Conservation (phyloP, 1,140 invertebrate species). For the Drosophila nigrodunni region DNA sequence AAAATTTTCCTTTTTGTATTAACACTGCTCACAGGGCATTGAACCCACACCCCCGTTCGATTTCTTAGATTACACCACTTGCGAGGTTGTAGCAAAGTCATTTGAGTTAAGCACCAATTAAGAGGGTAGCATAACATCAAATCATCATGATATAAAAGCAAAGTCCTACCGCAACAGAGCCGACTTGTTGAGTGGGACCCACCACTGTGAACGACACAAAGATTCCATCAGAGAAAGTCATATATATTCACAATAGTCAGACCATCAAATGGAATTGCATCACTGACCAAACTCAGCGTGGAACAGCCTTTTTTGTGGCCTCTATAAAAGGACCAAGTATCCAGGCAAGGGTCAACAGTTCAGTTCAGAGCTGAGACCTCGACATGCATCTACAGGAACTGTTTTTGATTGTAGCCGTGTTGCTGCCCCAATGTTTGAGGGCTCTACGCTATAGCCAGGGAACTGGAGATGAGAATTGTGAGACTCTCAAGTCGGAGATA, state of each 20-base stretch:
- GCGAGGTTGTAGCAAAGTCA: conserved; percentile 49
- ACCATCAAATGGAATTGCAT: conserved; percentile 53
- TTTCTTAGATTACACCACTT: conserved; percentile 11
- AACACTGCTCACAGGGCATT: background rate
- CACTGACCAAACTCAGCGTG: background rate
- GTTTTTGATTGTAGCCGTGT: conserved; percentile 55
- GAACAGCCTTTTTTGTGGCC: background rate
- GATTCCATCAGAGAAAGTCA: conserved; percentile 63
- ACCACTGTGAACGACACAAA: conserved; percentile 68
- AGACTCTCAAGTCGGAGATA: conserved; percentile 91
- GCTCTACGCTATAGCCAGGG: conserved; percentile 79
- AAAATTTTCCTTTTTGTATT: background rate
- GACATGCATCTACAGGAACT: conserved; percentile 71
- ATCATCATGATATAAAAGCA: conserved; percentile 11
- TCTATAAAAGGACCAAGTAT: conserved; percentile 55
- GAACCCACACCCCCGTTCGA: background rate
- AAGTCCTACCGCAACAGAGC: conserved; percentile 63
- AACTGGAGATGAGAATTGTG: conserved; percentile 88
- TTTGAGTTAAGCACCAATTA: conserved; percentile 78
- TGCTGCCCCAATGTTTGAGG: conserved; percentile 60
- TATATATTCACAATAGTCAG: conserved; percentile 63
- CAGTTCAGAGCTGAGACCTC: conserved; percentile 24
- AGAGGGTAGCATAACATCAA: conserved; percentile 25
- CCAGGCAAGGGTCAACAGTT: conserved; percentile 43
- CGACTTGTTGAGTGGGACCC: conserved; percentile 40